Evolutionary conservation across 2,888 invertebrate genomes (phyloP).

Genomic region (Agriotes lineatus): DNA sequence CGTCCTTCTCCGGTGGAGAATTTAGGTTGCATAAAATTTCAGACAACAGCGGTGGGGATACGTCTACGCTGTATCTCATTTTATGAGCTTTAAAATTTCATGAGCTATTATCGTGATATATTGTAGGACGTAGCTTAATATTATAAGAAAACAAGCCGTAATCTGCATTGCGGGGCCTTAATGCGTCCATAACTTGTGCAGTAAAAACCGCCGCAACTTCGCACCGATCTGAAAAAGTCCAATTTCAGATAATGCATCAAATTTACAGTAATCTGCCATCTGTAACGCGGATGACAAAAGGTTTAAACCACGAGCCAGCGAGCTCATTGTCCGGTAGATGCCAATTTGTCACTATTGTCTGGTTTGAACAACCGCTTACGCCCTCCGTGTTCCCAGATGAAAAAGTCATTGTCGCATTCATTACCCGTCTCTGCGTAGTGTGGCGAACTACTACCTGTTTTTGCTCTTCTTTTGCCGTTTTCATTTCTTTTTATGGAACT

Average conservation of each 20-base stretch:
- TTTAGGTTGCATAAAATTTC: not conserved
- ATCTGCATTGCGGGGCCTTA: constrained; percentile 21
- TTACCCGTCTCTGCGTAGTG: constrained; percentile 19
- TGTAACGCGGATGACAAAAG: constrained; percentile 44
- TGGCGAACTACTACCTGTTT: constrained; percentile 1
- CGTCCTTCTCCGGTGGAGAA: not conserved
- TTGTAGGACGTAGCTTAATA: constrained; percentile 15
- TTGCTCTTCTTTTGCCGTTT: not conserved
- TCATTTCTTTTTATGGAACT: not conserved
- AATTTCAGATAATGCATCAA: constrained; percentile 42
- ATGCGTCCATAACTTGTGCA: constrained; percentile 16
- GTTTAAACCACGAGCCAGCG: constrained; percentile 41
- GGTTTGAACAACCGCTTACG: constrained; percentile 41
- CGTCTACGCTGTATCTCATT: constrained; percentile 22
- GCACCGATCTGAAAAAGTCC: constrained; percentile 25
- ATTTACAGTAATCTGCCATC: constrained; percentile 44
- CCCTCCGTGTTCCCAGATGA: constrained; percentile 27
- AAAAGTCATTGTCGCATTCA: constrained; percentile 39
- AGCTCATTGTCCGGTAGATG: constrained; percentile 42
- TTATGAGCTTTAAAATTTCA: constrained; percentile 34
- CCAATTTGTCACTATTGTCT: constrained; percentile 46
- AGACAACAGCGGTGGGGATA: constrained; percentile 1
- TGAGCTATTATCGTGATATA: constrained; percentile 32
- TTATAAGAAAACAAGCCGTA: constrained; percentile 29
- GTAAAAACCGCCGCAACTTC: not conserved